phyloP scores from a whole-genome alignment of 2,113 vertebrate species.

The Neofelis nebulosa region DNA sequence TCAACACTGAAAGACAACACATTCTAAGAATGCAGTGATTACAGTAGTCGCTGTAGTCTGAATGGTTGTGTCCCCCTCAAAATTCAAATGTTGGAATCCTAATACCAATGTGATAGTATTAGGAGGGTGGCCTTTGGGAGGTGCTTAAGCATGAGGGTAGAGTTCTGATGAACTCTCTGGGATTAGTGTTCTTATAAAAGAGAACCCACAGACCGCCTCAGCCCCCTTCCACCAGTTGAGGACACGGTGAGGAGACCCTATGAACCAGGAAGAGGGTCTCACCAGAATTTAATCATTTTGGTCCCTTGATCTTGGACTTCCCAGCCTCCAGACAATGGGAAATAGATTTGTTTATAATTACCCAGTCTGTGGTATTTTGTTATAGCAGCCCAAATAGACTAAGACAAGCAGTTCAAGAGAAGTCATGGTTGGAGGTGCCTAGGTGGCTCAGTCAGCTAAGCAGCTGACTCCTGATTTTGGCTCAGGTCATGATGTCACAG shows the following conservation, averaged over 20 bases:
- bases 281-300: background rate
- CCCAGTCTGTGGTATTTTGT: background rate
- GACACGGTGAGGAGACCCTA: background rate
- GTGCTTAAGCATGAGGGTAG: background rate
- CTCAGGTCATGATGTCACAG: too few relatives aligned
- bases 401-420: background rate
- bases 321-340: background rate
- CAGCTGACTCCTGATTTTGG: too few relatives aligned
- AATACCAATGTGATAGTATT: background rate
- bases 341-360: background rate
- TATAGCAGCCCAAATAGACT: background rate
- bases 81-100: background rate
- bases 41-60: background rate
- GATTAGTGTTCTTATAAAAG: background rate
- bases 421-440: too few relatives aligned
- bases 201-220: background rate
- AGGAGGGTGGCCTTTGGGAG: background rate
- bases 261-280: background rate
- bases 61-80: background rate
- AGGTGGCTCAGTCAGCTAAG: too few relatives aligned
- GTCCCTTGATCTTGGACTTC: background rate
- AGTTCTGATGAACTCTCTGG: background rate
- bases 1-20: background rate
- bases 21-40: background rate
- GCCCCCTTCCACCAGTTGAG: background rate